phyloP scores from a whole-genome alignment of 2,888 invertebrate species.

The Tetramorium bicarinatum region DNA sequence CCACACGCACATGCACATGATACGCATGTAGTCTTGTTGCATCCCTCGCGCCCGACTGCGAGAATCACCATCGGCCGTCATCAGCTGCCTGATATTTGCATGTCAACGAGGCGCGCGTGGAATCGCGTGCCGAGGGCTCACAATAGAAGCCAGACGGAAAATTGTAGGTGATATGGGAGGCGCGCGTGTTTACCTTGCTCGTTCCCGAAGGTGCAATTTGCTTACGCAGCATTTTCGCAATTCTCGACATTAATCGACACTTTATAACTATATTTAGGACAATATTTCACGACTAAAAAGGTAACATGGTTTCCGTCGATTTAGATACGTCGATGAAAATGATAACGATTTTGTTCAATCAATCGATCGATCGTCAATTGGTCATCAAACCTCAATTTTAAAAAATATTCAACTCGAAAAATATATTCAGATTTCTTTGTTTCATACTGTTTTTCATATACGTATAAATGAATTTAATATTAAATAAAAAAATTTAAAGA shows the following conservation, averaged over 20 bases:
- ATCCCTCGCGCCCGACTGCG: conserved; percentile 36
- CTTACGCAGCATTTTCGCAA: not conserved
- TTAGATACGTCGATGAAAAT: not conserved
- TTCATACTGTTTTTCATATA: not conserved
- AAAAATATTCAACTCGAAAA: not conserved
- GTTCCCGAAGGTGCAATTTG: conserved; percentile 35
- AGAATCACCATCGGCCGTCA: conserved; percentile 5
- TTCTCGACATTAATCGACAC: not conserved
- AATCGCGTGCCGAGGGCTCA: conserved; percentile 42
- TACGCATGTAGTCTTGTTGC: conserved; percentile 7
- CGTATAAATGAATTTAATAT: not conserved
- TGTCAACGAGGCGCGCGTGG: conserved; percentile 39
- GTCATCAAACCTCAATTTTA: not conserved
- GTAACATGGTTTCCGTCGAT: not conserved
- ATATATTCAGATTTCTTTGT: not conserved
- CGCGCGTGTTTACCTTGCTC: conserved; percentile 7
- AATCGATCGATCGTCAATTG: not conserved
- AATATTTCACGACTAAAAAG: not conserved
- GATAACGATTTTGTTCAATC: not conserved
- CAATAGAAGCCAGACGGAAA: conserved; percentile 19
- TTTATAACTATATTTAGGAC: not conserved
- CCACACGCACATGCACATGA: not conserved
- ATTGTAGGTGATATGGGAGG: conserved; percentile 29
- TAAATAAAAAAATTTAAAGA: not conserved
- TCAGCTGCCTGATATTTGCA: conserved; percentile 52